Evolutionary conservation across 2,888 invertebrate species (phyloP).

Genomic region (Eretmocerus hayati): DNA sequence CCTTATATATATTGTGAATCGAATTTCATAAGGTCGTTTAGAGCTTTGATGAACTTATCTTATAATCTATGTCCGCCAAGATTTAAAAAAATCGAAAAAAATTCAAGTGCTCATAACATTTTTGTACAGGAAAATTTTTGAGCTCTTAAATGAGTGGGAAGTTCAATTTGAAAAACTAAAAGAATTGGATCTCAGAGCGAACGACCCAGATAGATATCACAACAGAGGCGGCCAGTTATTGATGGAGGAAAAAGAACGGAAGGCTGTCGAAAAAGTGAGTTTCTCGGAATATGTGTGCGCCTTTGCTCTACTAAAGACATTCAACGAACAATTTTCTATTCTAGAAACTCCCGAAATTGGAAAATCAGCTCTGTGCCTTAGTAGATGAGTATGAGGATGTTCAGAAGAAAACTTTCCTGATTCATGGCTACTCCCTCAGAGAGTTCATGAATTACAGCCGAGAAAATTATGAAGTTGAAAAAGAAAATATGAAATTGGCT

Average conservation of each 20-base stretch:
- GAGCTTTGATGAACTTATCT: too few relatives aligned
- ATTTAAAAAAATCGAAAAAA: neutral
- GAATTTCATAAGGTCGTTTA: too few relatives aligned
- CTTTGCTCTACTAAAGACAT: neutral
- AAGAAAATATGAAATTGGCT: conserved; percentile 39
- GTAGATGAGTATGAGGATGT: conserved; percentile 45
- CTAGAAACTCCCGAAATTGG: conserved; percentile 64
- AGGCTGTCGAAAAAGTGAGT: conserved; percentile 57
- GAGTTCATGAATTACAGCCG: conserved; percentile 58
- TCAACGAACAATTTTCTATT: neutral
- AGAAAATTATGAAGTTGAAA: conserved; percentile 55
- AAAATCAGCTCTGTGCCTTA: conserved; percentile 56
- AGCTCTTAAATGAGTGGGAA: conserved; percentile 59
- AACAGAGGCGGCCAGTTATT: conserved; percentile 83
- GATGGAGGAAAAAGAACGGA: conserved; percentile 82
- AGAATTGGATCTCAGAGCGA: conserved; percentile 66
- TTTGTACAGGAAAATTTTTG: conserved; percentile 55
- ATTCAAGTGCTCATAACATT: conserved; percentile 5
- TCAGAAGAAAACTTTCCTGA: conserved; percentile 53
- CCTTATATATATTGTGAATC: too few relatives aligned
- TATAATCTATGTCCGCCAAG: too few relatives aligned
- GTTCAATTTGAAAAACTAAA: conserved; percentile 69
- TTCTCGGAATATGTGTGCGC: neutral
- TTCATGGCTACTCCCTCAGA: conserved; percentile 58
- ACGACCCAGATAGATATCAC: conserved; percentile 75